Evolutionary conservation across 2,113 vertebrate species (phyloP), one percentile per base, ranked within the genome.

Genomic region (Micronycteris hirsuta): DNA sequence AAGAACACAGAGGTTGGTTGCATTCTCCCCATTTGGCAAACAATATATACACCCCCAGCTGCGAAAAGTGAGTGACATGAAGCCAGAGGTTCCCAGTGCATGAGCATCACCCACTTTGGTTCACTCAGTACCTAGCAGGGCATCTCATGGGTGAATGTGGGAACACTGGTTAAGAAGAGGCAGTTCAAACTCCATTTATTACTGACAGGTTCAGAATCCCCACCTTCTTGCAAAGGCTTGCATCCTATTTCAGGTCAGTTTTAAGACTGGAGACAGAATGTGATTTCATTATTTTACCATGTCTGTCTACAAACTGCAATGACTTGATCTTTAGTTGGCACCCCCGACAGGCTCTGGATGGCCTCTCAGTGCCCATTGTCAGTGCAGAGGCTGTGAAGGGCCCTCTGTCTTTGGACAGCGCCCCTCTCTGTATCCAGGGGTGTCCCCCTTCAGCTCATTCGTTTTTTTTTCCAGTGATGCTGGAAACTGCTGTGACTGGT

Each of bases 401-500:
- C 16, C 24, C 2, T 24, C 7, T 2, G 10, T 24, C 28, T 81
- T 91, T 54, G n/a, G 56, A 11, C 4, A 22, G 16, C 70, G 28
- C 22, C 11, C 24, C 31, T 33, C 33, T 65, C 20, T 68, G 61
- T 41, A 0, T 33, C 24, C 12, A 5, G n/a, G 41, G 26, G 20
- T 22, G 2, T 14, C 38, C 19, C 17, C 45, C 22, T 58, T 45
- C 22, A 41, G 24, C 28, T 43, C 31, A 86, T 63, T 49, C 22
- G 33, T 3, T 4, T 19, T 74, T 19, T 74, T 58, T 28, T n/a
- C 73, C 67, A 26, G 45, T 61, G 45, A 20, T 33, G 73, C 17
- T 71, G 26, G 68, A 92, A 84, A 76, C 20, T 45, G 54, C 83
- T 73, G n/a, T 68, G 58, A 74, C 19, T 52, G 52, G 24, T 74